Evolutionary conservation across 2,113 vertebrate genomes (phyloP), one percentile per base, ranked within the genome.

Genomic region (Coptodon bakossiorum): DNA sequence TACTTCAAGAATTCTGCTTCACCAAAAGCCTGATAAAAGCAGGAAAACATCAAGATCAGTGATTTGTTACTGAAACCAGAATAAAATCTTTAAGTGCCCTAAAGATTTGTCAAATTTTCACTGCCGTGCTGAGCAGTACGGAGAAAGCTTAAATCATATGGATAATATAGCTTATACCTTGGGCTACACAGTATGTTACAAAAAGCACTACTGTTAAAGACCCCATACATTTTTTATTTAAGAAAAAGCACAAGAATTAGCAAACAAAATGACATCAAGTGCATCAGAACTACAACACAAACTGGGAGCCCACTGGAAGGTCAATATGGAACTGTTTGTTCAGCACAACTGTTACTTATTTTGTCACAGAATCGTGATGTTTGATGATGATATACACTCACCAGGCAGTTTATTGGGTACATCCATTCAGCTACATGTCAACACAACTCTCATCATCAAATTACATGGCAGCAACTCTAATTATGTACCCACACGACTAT

Each of bases 1-100:
- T 98, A 99, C 90, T 96, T 97, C 27, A 97, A 88, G 88, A 98
- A 98, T 4, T 99, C 98, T 0, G 83, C 91, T 83, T 97, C 97
- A 45, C 98, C 97, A 89, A 99, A 99, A 24, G 96, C 95, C 98
- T 98, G 88, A 86, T 43, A 89, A 80, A 88, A 87, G 66, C 19
- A 52, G 9, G 45, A 38, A 40, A 78, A 52, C 27, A 52, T n/a
- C 19, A 43, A 80, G n/a, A 84, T 76, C 29, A 54, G 54, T 50
- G 4, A 63, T 50, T 27, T 78, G 31, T 7, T 48, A 43, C n/a
- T 57, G 38, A 82, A 29, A 71, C 27, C 31, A 80, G 14, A n/a
- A 31, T 5, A 3, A 13, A 53, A 48, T 59, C 13, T 8, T 16
- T 24, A 78, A 31, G 24, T 19, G 13, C 1, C 13, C 38, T 45